Conservation (phyloP, 2,113 vertebrate species). For the Pithys albifrons region DNA sequence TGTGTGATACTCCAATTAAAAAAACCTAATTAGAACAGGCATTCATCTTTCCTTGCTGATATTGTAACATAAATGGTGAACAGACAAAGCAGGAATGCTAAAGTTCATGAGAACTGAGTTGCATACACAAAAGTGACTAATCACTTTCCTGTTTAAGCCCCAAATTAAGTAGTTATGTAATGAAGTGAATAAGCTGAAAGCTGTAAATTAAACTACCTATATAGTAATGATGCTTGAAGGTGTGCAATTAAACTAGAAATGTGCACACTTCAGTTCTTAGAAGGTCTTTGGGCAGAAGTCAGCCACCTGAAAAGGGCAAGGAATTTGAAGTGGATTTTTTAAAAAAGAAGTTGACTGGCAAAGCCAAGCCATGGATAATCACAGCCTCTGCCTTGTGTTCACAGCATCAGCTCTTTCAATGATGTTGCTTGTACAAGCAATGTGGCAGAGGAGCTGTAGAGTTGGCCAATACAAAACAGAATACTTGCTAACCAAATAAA, state of each 20-base stretch:
- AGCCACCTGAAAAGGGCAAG: not conserved
- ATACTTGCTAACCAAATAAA: not conserved
- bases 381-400: not conserved
- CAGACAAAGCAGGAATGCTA: not conserved
- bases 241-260: not conserved
- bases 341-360: not conserved
- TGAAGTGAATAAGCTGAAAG: not conserved
- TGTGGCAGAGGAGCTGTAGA: not conserved
- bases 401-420: not conserved
- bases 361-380: not conserved
- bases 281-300: not conserved
- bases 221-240: not conserved
- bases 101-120: not conserved
- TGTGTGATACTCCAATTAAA: not conserved
- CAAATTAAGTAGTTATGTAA: conserved; percentile 13
- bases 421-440: not conserved
- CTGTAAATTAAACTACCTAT: not conserved
- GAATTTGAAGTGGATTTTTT: not conserved
- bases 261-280: not conserved
- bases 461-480: not conserved
- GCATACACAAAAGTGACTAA: not conserved
- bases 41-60: not conserved
- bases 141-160: not conserved
- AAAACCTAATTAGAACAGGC: not conserved
- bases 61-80: not conserved